Percentiles rank a stretch among this genome's conserved stretches.
Evolutionary conservation across 2,797 vertebrate species (phyloP).

Genomic region (Craterocephalus amniculus): DNA sequence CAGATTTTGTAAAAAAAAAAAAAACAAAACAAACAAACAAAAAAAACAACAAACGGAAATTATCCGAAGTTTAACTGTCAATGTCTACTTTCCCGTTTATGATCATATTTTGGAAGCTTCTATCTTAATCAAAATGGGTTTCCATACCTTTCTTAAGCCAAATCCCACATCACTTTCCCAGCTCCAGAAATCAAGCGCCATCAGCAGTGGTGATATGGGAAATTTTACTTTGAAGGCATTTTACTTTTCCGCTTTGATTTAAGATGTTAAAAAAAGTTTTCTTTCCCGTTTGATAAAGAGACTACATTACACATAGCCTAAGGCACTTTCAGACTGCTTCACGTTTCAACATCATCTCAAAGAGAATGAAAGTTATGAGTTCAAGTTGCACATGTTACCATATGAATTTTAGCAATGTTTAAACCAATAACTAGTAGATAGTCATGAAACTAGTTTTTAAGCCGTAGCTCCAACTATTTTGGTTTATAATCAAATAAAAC

Average conservation of each 20-base stretch:
- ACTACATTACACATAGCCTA: neutral
- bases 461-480: neutral
- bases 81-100: neutral
- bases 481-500: too few relatives aligned
- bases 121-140: neutral
- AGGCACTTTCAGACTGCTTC: neutral
- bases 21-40: neutral
- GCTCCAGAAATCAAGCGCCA: neutral
- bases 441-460: neutral
- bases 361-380: neutral
- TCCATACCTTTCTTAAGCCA: neutral
- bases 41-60: too few relatives aligned
- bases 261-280: neutral
- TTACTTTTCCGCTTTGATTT: neutral
- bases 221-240: neutral
- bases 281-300: neutral
- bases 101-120: too few relatives aligned
- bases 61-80: neutral
- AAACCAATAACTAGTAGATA: neutral
- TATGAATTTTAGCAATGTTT: neutral
- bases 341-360: neutral
- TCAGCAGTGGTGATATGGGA: too few relatives aligned
- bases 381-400: too few relatives aligned
- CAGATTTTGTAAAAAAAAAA: neutral
- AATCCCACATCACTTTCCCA: neutral